A percentile compares a stretch with the other conserved stretches of the same genome.
Conservation (phyloP, 2,888 invertebrate genomes). For the Trissolcus brochymenae region DNA sequence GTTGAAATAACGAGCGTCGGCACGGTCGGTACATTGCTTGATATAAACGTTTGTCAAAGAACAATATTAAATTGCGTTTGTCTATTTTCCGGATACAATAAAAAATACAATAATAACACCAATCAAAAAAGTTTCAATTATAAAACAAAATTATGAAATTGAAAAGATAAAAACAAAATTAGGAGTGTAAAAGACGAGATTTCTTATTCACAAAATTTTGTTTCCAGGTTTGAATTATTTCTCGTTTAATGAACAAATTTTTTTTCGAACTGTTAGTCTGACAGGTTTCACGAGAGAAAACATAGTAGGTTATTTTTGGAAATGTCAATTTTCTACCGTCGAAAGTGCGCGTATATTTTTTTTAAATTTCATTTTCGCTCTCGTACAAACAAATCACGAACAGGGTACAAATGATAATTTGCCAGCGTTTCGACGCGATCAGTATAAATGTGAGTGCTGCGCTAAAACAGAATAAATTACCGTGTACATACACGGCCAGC, state of each 20-base stretch:
- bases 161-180: no score
- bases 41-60: background rate
- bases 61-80: background rate
- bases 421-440: conserved; percentile 30
- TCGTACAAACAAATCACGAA: conserved; percentile 30
- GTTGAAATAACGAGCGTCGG: conserved; percentile 8
- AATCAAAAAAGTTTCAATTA: no score
- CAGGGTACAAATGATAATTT: conserved; percentile 23
- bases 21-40: conserved; percentile 7
- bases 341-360: no score
- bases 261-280: no score
- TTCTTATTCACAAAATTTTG: no score
- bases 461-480: conserved; percentile 30
- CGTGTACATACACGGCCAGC: conserved; percentile 6
- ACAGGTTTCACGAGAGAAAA: no score
- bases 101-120: background rate
- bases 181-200: no score
- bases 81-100: background rate
- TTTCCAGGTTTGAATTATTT: no score
- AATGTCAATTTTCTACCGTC: no score
- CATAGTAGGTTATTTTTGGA: no score
- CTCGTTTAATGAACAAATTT: no score
- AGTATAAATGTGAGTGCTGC: conserved; percentile 6
- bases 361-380: background rate
- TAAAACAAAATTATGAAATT: no score